Conservation (phyloP, 2,797 vertebrate genomes). For the Cyprinella venusta region DNA sequence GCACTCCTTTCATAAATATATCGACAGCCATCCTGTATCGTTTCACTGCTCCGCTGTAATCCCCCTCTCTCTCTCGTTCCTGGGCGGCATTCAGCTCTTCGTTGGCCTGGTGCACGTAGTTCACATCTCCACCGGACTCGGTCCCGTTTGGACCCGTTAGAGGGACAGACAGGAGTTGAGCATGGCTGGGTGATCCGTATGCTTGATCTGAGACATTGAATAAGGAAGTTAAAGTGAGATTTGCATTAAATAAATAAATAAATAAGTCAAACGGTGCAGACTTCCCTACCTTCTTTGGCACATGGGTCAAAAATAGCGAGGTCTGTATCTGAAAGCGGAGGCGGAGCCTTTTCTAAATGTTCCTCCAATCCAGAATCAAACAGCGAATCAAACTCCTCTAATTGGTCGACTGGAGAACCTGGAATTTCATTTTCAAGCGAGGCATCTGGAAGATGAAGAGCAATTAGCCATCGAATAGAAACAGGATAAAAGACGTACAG, state of each 20-base stretch:
- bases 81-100: conserved; percentile 80
- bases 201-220: conserved; percentile 63
- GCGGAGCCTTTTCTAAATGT: conserved; percentile 65
- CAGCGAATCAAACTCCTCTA: conserved; percentile 77
- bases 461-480: not conserved
- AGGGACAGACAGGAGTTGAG: conserved; percentile 69
- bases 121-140: conserved; percentile 58
- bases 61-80: conserved; percentile 79
- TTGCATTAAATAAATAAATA: not conserved
- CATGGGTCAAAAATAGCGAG: conserved; percentile 90
- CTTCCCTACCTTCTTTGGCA: conserved; percentile 77
- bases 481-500: not conserved
- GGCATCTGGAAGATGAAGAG: conserved; percentile 31
- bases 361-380: conserved; percentile 75
- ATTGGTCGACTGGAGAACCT: conserved; percentile 52
- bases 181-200: conserved; percentile 67
- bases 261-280: not conserved
- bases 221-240: not conserved
- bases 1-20: conserved; percentile 83
- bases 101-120: conserved; percentile 80
- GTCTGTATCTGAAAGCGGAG: conserved; percentile 82
- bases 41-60: conserved; percentile 79
- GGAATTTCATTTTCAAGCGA: conserved; percentile 27
- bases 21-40: conserved; percentile 84
- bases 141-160: conserved; percentile 63